These are phyloP conservation scores for Pristionchus maxplancki DNA, from an alignment of 2,888 invertebrate species.

Conservation along the genomic window DNA sequence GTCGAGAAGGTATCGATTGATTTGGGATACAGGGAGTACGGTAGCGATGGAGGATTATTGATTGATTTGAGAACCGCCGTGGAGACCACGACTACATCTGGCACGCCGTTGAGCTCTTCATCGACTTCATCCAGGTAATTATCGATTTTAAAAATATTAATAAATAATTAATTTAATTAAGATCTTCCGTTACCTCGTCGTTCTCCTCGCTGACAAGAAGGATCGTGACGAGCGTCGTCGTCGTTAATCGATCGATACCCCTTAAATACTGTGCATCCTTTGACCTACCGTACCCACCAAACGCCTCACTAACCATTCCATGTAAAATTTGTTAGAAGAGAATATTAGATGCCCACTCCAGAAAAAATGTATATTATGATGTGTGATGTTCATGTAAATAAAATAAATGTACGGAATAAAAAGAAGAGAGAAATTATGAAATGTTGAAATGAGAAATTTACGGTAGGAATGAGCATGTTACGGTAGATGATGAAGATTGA, in stretches of 20 bases:
- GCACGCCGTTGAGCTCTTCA: constrained; percentile 88
- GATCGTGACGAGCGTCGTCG: constrained; percentile 52
- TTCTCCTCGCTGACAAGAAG: constrained; percentile 44
- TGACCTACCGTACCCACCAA: constrained; percentile 2
- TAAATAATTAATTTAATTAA: background rate
- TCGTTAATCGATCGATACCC: constrained; percentile 23
- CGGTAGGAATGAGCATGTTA: background rate
- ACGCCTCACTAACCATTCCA: constrained; percentile 29
- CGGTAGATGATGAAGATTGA: no score
- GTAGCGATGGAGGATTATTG: background rate
- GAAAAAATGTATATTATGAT: constrained; percentile 12
- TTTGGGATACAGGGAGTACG: background rate
- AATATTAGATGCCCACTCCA: background rate
- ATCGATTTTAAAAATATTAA: background rate
- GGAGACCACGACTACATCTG: constrained; percentile 93
- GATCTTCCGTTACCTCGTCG: constrained; percentile 52
- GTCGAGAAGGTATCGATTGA: constrained; percentile 63
- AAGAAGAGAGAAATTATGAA: background rate
- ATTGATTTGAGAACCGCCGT: constrained; percentile 77
- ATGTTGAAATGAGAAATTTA: background rate
- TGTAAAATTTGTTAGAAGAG: constrained; percentile 31
- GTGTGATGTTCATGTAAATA: constrained; percentile 13
- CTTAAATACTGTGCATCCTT: background rate
- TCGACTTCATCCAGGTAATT: constrained; percentile 94
- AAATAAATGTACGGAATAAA: background rate